Conservation (phyloP, 2,888 invertebrate species). For the Acleris emargana region DNA sequence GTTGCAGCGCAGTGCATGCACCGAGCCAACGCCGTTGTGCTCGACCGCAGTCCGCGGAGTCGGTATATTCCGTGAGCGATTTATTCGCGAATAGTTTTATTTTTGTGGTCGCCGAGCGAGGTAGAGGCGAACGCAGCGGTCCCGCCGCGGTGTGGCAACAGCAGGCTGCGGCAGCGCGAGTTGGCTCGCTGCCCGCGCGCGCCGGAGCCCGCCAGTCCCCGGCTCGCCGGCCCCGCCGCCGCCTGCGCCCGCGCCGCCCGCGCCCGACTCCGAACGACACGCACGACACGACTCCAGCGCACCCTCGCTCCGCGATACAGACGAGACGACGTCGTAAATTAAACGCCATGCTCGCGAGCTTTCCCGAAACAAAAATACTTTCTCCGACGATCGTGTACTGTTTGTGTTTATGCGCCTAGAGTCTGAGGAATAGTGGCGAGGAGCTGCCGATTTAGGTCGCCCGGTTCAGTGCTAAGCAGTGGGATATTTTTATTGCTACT, state of each 20-base stretch:
- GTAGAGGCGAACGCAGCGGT: conserved; percentile 48
- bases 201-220: conserved; percentile 67
- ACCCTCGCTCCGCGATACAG: conserved; percentile 17
- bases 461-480: conserved; percentile 77
- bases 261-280: conserved; percentile 26
- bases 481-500: conserved; percentile 82
- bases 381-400: conserved; percentile 37
- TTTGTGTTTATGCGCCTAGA: conserved; percentile 54
- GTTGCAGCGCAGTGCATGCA: conserved; percentile 41
- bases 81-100: conserved; percentile 66
- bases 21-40: conserved; percentile 15
- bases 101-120: conserved; percentile 61
- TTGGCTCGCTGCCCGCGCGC: conserved; percentile 73
- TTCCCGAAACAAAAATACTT: conserved; percentile 43
- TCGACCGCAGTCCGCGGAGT: conserved; percentile 36
- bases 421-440: conserved; percentile 57
- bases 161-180: conserved; percentile 50
- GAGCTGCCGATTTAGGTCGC: conserved; percentile 79
- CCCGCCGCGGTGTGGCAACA: conserved; percentile 62
- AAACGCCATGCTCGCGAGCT: conserved; percentile 34
- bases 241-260: conserved; percentile 55
- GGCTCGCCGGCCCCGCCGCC: conserved; percentile 69
- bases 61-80: conserved; percentile 48
- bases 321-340: conserved; percentile 40
- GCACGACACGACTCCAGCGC: conserved; percentile 35